A percentile compares a stretch with the other conserved stretches of the same genome.
phyloP scores from a whole-genome alignment of 2,888 invertebrate species.

The Ichneumon xanthorius region DNA sequence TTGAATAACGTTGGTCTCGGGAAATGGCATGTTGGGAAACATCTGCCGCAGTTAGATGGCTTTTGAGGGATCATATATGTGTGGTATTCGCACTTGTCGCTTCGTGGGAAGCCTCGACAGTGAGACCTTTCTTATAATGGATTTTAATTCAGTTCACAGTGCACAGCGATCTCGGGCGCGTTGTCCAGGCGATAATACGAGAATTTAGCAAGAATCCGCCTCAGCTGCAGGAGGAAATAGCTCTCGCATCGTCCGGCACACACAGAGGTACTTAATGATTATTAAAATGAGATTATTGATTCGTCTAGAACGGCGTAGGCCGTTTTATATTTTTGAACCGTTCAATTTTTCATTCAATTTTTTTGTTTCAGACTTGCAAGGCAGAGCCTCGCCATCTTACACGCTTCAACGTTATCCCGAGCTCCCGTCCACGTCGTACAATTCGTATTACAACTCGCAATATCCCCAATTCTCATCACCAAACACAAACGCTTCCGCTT shows the following conservation, averaged over 20 bases:
- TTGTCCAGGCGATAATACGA: conserved; percentile 92
- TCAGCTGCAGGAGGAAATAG: conserved; percentile 83
- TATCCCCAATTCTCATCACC: conserved; percentile 81
- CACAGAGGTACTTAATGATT: conserved; percentile 77
- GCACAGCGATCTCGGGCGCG: conserved; percentile 92
- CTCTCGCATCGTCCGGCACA: conserved; percentile 75
- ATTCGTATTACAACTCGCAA: conserved; percentile 79
- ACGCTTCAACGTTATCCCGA: conserved; percentile 79
- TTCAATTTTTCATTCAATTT: conserved; percentile 78
- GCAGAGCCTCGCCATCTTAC: conserved; percentile 81
- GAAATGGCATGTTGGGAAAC: background rate
- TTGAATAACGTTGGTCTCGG: background rate
- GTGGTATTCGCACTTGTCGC: background rate
- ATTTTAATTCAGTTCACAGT: conserved; percentile 87
- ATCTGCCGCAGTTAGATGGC: conserved; percentile 34
- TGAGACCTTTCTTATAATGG: conserved; percentile 20
- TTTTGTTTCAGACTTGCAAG: conserved; percentile 78
- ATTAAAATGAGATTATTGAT: conserved; percentile 16
- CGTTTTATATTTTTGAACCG: background rate
- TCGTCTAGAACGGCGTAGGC: background rate
- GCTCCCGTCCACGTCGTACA: conserved; percentile 79
- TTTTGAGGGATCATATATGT: conserved; percentile 27
- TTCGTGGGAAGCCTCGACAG: background rate
- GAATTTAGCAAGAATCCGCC: conserved; percentile 91
- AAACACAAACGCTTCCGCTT: conserved; percentile 77